Base-by-base conservation (phyloP, 2,888 invertebrate genomes). In the Hoplodrina blanda region DNA sequence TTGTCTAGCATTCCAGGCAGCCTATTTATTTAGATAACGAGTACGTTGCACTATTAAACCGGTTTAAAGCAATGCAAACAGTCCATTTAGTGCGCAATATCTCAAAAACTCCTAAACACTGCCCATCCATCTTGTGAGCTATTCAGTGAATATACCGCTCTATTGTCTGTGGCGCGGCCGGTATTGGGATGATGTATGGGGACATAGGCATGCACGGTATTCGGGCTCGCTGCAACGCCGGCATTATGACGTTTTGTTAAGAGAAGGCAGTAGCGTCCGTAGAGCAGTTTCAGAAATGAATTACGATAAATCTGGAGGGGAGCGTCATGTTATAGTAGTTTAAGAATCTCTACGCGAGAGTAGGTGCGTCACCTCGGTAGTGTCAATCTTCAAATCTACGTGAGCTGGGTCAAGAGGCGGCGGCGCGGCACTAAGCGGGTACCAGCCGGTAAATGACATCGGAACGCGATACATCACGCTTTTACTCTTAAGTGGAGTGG, bases 41-140 rank as follows among this genome's bases (percentile, higher is more conserved):
- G 17, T 4, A 2, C 15, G 11, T 46, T 46, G 17, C 5, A 17
- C 17, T 17, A 44, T 37, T 15, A 44, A 15, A 44, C 44, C 15
- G 44, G 44, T 13, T 13, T 13, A 5, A 46, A 46, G 17, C 46
- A 46, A 15, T 6, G 17, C 46, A n/a, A 72, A 6, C 4, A 52
- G 15, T 19, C 44, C 19, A 54, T 75, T 66, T 56, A 75, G 19
- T 37, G 17, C 6, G 44, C 20, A 7, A 77, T 62, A 55, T 44
- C 70, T 77, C 71, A 77, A 70, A 70, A 70, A 78, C 78, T 78
- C 62, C 62, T 55, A 52, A 62, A 59, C 62, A 50, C 30, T 6
- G 19, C 20, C 54, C 78, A 75, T 75, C 37, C 33, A 75, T 75
- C 72, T 62, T 60, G 15, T 19, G 50, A 37, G 44, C 49, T 63